A percentile compares a stretch with the other conserved stretches of the same genome.
Evolutionary conservation across 2,888 invertebrate species (phyloP).

Genomic region (Drosophila emarginata): DNA sequence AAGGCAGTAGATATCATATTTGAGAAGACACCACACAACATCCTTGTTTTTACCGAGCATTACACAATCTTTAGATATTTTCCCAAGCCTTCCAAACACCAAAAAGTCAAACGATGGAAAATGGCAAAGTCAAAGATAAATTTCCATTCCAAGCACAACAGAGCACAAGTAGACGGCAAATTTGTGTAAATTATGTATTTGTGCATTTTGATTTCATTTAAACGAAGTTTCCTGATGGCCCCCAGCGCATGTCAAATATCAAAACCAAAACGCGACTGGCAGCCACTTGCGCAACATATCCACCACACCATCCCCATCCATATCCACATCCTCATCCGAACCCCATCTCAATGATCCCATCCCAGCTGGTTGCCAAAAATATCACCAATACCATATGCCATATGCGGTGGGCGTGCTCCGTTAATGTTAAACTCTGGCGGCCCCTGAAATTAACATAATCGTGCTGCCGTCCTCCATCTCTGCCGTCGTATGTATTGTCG

Average conservation of each 20-base stretch:
- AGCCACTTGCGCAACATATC: constrained; percentile 65
- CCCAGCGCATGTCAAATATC: constrained; percentile 76
- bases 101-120: constrained; percentile 6
- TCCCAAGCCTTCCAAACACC: constrained; percentile 28
- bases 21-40: background rate
- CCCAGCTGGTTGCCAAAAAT: constrained; percentile 55
- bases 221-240: constrained; percentile 77
- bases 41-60: constrained; percentile 7
- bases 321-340: constrained; percentile 26
- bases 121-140: constrained; percentile 40
- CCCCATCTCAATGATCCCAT: constrained; percentile 20
- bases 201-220: constrained; percentile 78
- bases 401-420: constrained; percentile 75
- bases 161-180: constrained; percentile 44
- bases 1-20: background rate
- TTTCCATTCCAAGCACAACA: constrained; percentile 23
- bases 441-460: constrained; percentile 71
- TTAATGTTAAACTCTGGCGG: constrained; percentile 58
- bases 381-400: constrained; percentile 56
- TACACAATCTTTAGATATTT: constrained; percentile 36
- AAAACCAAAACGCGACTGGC: constrained; percentile 66
- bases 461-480: constrained; percentile 51
- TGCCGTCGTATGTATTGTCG: constrained; percentile 44
- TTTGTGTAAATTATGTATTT: constrained; percentile 77
- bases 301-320: constrained; percentile 31